These are phyloP conservation scores for Pangasianodon gigas DNA, from an alignment of 2,113 vertebrate species.

Conservation along the genomic window DNA sequence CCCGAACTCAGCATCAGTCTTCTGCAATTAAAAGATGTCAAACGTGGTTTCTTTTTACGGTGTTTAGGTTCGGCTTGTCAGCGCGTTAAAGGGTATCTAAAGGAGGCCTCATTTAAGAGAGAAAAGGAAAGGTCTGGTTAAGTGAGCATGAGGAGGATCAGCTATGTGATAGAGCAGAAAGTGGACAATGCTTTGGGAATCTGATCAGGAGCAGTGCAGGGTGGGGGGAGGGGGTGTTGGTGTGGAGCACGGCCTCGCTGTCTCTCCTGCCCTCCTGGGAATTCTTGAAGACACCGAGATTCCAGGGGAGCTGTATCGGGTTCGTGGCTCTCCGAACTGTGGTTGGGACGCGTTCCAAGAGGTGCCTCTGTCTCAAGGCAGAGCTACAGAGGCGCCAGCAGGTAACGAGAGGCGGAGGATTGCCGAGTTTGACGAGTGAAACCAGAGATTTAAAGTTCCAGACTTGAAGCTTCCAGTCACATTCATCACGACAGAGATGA, in stretches of 20 bases:
- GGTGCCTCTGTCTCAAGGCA: conserved; percentile 79
- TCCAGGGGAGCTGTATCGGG: conserved; percentile 82
- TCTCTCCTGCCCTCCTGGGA: conserved; percentile 82
- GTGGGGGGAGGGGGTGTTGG: conserved; percentile 33
- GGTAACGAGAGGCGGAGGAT: conserved; percentile 81
- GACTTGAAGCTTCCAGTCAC: conserved; percentile 68
- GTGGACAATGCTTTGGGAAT: conserved; percentile 74
- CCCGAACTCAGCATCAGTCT: conserved; percentile 65
- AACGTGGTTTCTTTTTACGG: conserved; percentile 75
- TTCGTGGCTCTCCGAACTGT: conserved; percentile 79
- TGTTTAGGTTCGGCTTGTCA: conserved; percentile 76
- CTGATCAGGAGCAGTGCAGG: conserved; percentile 65
- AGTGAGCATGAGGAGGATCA: conserved; percentile 62
- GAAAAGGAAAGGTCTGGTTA: conserved; percentile 69
- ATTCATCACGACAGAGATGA: conserved; percentile 53
- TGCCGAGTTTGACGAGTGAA: conserved; percentile 83
- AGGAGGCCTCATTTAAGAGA: conserved; percentile 79
- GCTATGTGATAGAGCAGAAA: conserved; percentile 67
- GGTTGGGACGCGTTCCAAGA: conserved; percentile 84
- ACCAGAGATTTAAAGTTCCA: conserved; percentile 84
- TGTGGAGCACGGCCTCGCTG: conserved; percentile 65
- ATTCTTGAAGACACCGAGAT: conserved; percentile 77
- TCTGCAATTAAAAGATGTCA: conserved; percentile 84
- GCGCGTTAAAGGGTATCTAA: conserved; percentile 79
- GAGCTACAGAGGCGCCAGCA: conserved; percentile 85